Percentiles rank a stretch among this genome's conserved stretches.
phyloP scores from a whole-genome alignment of 37 sponge, comb jelly and placozoan species.

The Eunapius fragilis region DNA sequence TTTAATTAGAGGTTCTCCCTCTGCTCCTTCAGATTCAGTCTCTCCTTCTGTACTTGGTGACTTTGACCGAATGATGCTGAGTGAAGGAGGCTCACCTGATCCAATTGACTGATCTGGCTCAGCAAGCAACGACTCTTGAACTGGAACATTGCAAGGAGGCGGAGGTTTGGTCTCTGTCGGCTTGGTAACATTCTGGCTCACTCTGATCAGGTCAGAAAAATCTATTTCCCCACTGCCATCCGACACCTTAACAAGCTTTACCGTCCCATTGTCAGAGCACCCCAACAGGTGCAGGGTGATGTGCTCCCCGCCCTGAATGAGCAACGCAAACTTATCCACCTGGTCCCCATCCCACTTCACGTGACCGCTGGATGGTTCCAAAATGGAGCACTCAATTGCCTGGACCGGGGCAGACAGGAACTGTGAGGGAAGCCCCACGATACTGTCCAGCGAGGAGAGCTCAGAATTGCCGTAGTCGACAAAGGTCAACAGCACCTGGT shows the following conservation, averaged over 20 bases:
- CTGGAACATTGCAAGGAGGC: neutral
- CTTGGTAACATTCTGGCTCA: constrained; percentile 14
- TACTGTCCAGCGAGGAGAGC: constrained; percentile 5
- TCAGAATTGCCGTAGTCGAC: constrained; percentile 85
- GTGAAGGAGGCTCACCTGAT: neutral
- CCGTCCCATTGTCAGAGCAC: neutral
- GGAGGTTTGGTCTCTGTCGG: constrained; percentile 11
- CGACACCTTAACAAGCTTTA: constrained; percentile 4
- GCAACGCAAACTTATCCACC: constrained; percentile 30
- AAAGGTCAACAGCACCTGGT: constrained; percentile 35
- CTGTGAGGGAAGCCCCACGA: constrained; percentile 39
- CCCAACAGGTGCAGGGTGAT: constrained; percentile 19
- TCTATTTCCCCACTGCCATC: constrained; percentile 5
- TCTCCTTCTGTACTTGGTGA: constrained; percentile 6
- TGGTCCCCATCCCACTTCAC: constrained; percentile 24
- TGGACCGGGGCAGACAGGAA: constrained; percentile 63
- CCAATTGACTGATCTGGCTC: neutral
- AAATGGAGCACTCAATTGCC: constrained; percentile 69
- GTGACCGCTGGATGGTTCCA: neutral
- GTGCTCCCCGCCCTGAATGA: constrained; percentile 39
- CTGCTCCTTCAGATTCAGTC: constrained; percentile 15
- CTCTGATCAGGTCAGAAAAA: constrained; percentile 2
- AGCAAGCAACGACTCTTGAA: no score
- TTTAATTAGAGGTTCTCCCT: constrained; percentile 56
- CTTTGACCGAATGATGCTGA: neutral